phyloP scores from a whole-genome alignment of 2,888 invertebrate species.

The Synanthedon tipuliformis region DNA sequence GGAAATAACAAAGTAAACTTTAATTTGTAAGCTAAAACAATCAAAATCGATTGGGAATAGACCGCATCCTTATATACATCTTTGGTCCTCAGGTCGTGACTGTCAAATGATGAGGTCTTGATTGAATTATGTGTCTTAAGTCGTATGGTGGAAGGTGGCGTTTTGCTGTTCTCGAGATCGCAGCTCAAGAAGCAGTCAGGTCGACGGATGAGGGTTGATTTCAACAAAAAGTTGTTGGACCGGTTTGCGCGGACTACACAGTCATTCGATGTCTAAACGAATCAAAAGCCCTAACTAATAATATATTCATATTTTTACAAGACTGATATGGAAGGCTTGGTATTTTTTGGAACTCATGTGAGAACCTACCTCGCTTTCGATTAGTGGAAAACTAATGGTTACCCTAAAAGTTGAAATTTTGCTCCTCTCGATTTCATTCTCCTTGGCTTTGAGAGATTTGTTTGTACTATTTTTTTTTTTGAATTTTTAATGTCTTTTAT shows the following conservation, averaged over 20 bases:
- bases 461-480: no score
- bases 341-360: constrained; percentile 9
- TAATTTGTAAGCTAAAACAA: constrained; percentile 12
- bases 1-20: constrained; percentile 10
- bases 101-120: constrained; percentile 24
- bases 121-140: constrained; percentile 15
- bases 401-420: no score
- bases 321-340: constrained; percentile 21
- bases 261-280: constrained; percentile 32
- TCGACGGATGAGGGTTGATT: constrained; percentile 54
- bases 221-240: constrained; percentile 57
- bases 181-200: constrained; percentile 24
- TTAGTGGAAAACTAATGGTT: no score
- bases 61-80: constrained; percentile 44
- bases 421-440: no score
- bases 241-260: constrained; percentile 43
- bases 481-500: no score
- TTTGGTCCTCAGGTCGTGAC: constrained; percentile 56
- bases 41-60: constrained; percentile 16
- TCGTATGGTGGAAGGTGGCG: constrained; percentile 8
- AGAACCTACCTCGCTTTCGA: no score
- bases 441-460: no score
- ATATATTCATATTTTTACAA: constrained; percentile 41
- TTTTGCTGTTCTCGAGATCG: constrained; percentile 2
- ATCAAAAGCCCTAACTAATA: constrained; percentile 45